Percentiles rank a stretch among this genome's conserved stretches.
phyloP scores from a whole-genome alignment of 2,113 vertebrate genomes.

The Dissostichus mawsoni region DNA sequence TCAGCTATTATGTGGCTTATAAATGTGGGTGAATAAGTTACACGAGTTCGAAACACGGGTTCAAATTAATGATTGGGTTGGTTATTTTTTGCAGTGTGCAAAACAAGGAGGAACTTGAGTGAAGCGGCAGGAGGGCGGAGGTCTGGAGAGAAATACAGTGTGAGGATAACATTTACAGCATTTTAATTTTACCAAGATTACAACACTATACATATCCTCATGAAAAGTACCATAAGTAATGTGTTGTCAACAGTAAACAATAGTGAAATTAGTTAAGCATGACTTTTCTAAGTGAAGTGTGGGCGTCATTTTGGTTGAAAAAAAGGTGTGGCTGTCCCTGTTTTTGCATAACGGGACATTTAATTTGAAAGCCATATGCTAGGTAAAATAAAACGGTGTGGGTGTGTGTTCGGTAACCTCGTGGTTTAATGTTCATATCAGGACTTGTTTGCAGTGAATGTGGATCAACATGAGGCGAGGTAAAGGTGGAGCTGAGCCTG shows the following conservation, averaged over 20 bases:
- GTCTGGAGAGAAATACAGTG: neutral
- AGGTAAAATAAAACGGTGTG: neutral
- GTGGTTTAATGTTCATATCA: neutral
- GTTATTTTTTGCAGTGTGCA: constrained; percentile 58
- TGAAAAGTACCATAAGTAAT: neutral
- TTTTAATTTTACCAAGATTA: neutral
- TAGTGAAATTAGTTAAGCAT: neutral
- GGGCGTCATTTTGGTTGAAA: neutral
- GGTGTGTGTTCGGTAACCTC: neutral
- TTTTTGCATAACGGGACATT: neutral
- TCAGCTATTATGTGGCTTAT: neutral
- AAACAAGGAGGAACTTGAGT: constrained; percentile 31
- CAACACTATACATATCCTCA: neutral
- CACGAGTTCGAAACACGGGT: accelerated
- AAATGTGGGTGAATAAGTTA: neutral
- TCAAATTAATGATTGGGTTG: neutral
- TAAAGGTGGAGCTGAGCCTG: neutral
- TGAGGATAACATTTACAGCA: constrained; percentile 1
- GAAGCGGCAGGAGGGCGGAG: constrained; percentile 40
- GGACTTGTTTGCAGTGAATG: neutral
- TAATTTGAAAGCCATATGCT: neutral
- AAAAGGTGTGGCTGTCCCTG: constrained; percentile 15
- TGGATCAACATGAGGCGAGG: neutral
- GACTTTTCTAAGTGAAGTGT: neutral
- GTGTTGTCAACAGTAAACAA: neutral